Base-by-base conservation (phyloP, 2,797 vertebrate species). In the Pseudochaenichthys georgianus region DNA sequence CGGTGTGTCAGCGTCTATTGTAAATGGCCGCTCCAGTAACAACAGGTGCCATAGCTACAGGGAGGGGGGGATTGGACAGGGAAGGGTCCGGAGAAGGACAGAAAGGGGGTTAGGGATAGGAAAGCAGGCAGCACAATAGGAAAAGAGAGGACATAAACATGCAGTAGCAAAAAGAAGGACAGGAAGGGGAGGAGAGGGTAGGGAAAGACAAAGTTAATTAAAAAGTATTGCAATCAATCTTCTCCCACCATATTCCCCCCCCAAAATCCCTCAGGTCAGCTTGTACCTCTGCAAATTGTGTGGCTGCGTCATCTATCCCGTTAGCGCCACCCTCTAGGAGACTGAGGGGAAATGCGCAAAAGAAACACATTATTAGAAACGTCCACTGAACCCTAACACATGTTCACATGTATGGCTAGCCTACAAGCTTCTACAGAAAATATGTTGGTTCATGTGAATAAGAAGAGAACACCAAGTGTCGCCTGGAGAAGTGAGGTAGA, bases 211-310 rank as follows among this genome's bases (percentile, higher is more conserved):
- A 55, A 48, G 34, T 61, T 19, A 66, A 62, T 50, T 12, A 75
- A 58, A 77, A 69, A 12, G 70, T 19, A 58, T 46, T 46, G 16
- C 51, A 54, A 21, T 64, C 7, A 64, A 58, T 75, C 21, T 13
- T 66, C 31, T 17, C 45, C 52, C 28, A 51, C 34, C 53, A 42
- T 13, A 15, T 11, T 63, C 16, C 45, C 16, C 53, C 53, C 34
- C 60, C 38, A 48, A 66, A 80, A 75, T 55, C 59, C 42, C 38
- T 60, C 19, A 73, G 62, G 50, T 59, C 3, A 17, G 23, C 8
- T 71, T 87, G 68, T 95, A 98, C 97, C 96, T 98, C 97, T 88
- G 97, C 95, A 85, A 99, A 98, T 87, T 97, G 96, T 87, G 96
- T 95, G 72, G 97, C 95, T 51, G 96, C 94, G 91, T 96, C 96